phyloP scores from a whole-genome alignment of 2,797 vertebrate genomes.

The Pseudochirops cupreus region DNA sequence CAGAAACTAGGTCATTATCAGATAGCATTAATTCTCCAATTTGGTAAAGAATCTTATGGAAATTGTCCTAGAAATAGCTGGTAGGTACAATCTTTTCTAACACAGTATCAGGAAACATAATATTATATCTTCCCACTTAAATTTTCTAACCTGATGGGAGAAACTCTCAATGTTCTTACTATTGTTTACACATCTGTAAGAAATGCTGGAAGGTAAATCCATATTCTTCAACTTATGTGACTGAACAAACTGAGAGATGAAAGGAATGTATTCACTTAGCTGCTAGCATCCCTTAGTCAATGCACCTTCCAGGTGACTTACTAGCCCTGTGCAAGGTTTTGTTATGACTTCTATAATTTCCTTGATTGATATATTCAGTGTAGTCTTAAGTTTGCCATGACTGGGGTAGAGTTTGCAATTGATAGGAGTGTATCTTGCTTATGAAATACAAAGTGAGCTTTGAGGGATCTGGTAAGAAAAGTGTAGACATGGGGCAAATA shows the following conservation, averaged over 20 bases:
- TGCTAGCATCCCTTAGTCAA: neutral
- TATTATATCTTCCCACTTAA: slow-evolving; percentile 2
- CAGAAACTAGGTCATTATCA: neutral
- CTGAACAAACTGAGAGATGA: neutral
- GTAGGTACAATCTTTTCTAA: neutral
- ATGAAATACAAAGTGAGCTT: neutral
- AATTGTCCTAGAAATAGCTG: slow-evolving; percentile 15
- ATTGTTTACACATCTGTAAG: neutral
- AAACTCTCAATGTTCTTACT: neutral
- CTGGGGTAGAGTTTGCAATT: slow-evolving; percentile 36
- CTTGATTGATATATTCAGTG: slow-evolving; percentile 2
- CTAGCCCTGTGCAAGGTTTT: neutral
- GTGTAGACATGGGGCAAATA: neutral
- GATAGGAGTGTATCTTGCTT: slow-evolving; percentile 28
- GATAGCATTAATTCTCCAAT: neutral
- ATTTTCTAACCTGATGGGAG: neutral
- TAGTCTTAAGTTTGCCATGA: slow-evolving; percentile 30
- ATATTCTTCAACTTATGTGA: neutral
- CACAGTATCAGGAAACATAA: slow-evolving; percentile 18
- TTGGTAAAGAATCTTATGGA: neutral
- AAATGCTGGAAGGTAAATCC: neutral
- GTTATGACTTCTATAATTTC: neutral
- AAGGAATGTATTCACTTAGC: neutral
- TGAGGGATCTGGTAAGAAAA: slow-evolving; percentile 22
- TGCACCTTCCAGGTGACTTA: neutral